phyloP scores from a whole-genome alignment of 1,140 invertebrate species.

The Papilio polytes region DNA sequence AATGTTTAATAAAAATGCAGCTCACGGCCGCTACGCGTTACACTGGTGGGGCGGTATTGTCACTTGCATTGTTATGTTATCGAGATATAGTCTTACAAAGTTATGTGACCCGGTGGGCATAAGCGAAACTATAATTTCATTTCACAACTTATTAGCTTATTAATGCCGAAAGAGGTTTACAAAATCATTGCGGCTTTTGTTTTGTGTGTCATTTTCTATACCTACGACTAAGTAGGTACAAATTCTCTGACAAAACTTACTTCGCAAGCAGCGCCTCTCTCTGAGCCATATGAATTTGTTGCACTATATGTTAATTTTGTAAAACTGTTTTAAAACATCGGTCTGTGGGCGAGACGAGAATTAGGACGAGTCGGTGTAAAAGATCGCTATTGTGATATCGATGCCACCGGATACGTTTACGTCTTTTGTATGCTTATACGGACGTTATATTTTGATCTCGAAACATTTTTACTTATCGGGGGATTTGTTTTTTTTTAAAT shows the following conservation, averaged over 20 bases:
- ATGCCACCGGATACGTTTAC: not conserved
- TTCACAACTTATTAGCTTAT: no score
- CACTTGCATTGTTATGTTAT: conserved; percentile 44
- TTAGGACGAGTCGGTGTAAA: not conserved
- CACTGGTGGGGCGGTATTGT: conserved; percentile 29
- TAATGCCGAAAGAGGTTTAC: no score
- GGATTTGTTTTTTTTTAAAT: no score
- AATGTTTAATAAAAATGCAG: conserved; percentile 54
- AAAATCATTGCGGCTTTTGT: not conserved
- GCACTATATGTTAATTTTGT: conserved; percentile 41
- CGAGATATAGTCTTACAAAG: conserved; percentile 42
- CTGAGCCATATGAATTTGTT: not conserved
- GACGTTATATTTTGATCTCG: not conserved
- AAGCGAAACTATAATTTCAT: not conserved
- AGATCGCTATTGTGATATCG: not conserved
- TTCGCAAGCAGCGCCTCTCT: not conserved
- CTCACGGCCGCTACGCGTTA: conserved; percentile 43
- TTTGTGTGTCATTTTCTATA: not conserved
- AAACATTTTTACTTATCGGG: no score
- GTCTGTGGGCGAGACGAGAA: conserved; percentile 27
- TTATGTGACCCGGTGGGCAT: not conserved
- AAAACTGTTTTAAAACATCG: conserved; percentile 25
- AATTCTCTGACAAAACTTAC: not conserved
- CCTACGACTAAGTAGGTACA: not conserved
- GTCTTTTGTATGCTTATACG: not conserved